Conservation (phyloP, 2,888 invertebrate species). For the Tetragnatha montana region DNA sequence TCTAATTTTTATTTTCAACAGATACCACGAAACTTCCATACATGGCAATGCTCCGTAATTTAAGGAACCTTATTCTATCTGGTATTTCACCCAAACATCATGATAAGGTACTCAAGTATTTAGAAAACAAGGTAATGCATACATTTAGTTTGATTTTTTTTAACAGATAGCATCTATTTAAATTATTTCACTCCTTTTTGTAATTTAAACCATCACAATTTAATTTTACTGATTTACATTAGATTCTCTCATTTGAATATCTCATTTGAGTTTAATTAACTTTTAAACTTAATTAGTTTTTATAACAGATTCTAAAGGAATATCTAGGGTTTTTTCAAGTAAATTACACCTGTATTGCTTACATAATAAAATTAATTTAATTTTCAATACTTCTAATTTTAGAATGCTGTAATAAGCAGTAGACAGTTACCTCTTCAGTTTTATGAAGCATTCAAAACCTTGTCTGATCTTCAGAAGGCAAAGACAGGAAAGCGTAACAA, state of each 20-base stretch:
- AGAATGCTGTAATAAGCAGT: conserved; percentile 74
- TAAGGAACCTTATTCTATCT: conserved; percentile 77
- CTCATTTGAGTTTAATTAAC: not conserved
- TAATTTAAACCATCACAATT: too few species aligned
- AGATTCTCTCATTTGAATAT: too few species aligned
- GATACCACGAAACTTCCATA: conserved; percentile 78
- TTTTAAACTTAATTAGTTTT: not conserved
- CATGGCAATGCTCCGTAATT: conserved; percentile 78
- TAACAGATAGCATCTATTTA: too few species aligned
- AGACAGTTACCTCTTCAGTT: conserved; percentile 78
- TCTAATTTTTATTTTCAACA: conserved; percentile 70
- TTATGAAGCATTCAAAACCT: conserved; percentile 77
- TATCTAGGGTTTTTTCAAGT: not conserved
- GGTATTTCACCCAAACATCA: conserved; percentile 77
- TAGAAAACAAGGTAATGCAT: conserved; percentile 76
- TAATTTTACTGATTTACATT: too few species aligned
- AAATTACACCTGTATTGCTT: not conserved
- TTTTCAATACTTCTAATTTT: conserved; percentile 17
- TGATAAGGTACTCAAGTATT: conserved; percentile 75
- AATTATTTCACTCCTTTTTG: not conserved
- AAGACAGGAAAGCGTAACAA: conserved; percentile 72
- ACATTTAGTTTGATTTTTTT: not conserved
- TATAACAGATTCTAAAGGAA: not conserved
- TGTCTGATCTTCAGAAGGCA: conserved; percentile 73
- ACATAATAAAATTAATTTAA: conserved; percentile 10